These are phyloP conservation scores for Leucophenga maculata DNA, from an alignment of 2,888 invertebrate genomes.

Conservation along the genomic window DNA sequence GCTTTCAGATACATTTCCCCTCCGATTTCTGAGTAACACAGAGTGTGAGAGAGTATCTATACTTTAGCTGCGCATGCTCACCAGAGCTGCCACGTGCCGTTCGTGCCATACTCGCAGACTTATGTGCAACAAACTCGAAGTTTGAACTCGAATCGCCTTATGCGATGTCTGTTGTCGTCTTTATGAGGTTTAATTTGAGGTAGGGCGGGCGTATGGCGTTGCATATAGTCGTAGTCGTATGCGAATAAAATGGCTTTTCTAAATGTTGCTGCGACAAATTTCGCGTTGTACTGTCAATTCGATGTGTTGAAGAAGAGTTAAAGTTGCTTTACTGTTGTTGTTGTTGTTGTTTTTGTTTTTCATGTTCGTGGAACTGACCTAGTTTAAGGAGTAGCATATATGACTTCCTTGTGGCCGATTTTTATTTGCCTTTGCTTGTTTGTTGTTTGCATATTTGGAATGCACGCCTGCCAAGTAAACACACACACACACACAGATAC, in stretches of 20 bases:
- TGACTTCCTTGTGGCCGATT: conserved; percentile 27
- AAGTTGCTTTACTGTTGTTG: conserved; percentile 3
- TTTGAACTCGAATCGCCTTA: not conserved
- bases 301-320: not conserved
- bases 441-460: conserved; percentile 24
- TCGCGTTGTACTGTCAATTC: not conserved
- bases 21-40: not conserved
- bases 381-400: conserved; percentile 46
- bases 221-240: not conserved
- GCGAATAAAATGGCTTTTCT: not conserved
- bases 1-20: conserved; percentile 2
- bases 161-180: not conserved
- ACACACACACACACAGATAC: not conserved
- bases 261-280: conserved; percentile 10
- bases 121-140: conserved; percentile 2
- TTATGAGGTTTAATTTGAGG: conserved; percentile 10
- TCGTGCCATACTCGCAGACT: not conserved
- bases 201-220: conserved; percentile 10
- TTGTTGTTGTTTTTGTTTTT: not conserved
- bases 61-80: conserved; percentile 50
- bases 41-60: conserved; percentile 34
- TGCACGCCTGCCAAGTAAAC: conserved; percentile 13
- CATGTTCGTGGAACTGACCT: conserved; percentile 48
- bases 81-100: conserved; percentile 21
- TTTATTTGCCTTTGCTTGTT: conserved; percentile 18